Evolutionary conservation across 1,140 invertebrate species (phyloP).

Genomic region (Dendroctonus valens): DNA sequence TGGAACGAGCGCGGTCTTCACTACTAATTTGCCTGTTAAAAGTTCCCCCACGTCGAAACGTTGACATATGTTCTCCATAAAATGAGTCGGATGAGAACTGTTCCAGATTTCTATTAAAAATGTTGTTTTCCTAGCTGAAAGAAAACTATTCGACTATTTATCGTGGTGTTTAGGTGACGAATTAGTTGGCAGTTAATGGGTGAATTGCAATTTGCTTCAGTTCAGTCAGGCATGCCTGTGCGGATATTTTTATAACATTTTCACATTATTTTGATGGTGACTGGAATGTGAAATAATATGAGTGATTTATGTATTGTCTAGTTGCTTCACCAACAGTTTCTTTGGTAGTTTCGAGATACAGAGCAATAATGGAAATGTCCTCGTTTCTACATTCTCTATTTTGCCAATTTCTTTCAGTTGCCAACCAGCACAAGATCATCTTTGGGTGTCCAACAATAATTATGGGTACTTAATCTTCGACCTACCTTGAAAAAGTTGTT

Average conservation of each 20-base stretch:
- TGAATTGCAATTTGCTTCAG: too few relatives aligned
- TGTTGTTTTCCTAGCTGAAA: constrained; percentile 7
- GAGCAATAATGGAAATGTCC: neutral
- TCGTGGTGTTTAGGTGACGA: too few relatives aligned
- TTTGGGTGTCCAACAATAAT: constrained; percentile 14
- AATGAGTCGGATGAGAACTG: constrained; percentile 17
- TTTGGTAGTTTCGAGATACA: neutral
- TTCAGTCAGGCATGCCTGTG: too few relatives aligned
- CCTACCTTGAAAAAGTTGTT: constrained; percentile 26
- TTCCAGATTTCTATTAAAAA: constrained; percentile 8
- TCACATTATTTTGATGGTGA: too few relatives aligned
- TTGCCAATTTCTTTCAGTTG: neutral
- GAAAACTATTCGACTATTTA: neutral
- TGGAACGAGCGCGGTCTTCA: neutral
- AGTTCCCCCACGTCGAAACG: neutral
- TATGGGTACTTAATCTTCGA: constrained; percentile 27
- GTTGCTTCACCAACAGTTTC: neutral
- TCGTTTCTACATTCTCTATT: constrained; percentile 1
- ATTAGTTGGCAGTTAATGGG: too few relatives aligned
- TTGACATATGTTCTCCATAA: constrained; percentile 15
- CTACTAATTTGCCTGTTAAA: neutral
- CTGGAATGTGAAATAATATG: too few relatives aligned
- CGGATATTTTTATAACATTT: too few relatives aligned
- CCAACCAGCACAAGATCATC: constrained; percentile 15
- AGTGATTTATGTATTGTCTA: neutral